Evolutionary conservation across 2,888 invertebrate genomes (phyloP).

Genomic region (Phania funesta): DNA sequence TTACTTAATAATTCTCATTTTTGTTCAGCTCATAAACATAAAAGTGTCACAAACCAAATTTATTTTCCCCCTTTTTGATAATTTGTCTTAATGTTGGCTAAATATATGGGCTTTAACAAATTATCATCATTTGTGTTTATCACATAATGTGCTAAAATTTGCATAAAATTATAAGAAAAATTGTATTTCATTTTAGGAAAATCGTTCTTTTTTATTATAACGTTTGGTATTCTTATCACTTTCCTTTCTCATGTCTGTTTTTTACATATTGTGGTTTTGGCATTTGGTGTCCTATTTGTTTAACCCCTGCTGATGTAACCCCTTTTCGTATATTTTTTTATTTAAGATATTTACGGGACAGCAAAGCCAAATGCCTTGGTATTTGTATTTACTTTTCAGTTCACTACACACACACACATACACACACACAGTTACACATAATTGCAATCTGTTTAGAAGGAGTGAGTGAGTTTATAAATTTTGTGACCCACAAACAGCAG

Average conservation of each 20-base stretch:
- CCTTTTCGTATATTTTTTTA: background rate
- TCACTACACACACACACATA: slow-evolving; percentile 12
- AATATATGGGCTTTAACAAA: slow-evolving; percentile 33
- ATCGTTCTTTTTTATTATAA: background rate
- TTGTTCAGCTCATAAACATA: too few relatives aligned
- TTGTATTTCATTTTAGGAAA: slow-evolving; percentile 24
- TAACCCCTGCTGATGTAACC: slow-evolving; percentile 4
- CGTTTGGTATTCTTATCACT: background rate
- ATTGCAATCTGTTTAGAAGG: slow-evolving; percentile 8
- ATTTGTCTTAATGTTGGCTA: slow-evolving; percentile 12
- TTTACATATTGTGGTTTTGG: slow-evolving; percentile 29
- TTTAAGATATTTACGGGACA: slow-evolving; percentile 16
- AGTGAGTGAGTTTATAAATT: background rate
- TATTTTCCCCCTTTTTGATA: background rate
- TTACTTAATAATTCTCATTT: too few relatives aligned
- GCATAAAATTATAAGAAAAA: slow-evolving; percentile 49
- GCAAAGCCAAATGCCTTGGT: slow-evolving; percentile 6
- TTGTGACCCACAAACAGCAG: slow-evolving; percentile 37
- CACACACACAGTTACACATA: background rate
- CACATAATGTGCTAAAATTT: slow-evolving; percentile 48
- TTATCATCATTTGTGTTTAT: slow-evolving; percentile 58
- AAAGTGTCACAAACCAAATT: too few relatives aligned
- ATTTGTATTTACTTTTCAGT: slow-evolving; percentile 24
- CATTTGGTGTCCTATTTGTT: slow-evolving; percentile 27
- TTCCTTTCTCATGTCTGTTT: background rate